Base-by-base conservation (phyloP, 2,888 invertebrate genomes). In the Epistrophella euchroma region DNA sequence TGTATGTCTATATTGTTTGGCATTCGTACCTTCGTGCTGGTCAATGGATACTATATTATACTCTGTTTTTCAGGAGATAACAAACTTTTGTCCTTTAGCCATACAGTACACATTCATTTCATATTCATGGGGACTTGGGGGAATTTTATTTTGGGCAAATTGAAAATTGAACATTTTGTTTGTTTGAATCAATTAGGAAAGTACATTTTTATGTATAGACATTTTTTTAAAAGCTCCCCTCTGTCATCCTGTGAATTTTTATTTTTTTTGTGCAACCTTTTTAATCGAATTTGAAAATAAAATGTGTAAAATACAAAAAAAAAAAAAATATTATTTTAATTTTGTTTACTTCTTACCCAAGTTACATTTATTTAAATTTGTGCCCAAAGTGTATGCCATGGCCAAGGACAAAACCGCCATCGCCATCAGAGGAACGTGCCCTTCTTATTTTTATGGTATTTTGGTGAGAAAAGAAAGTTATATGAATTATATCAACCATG, bases 401-500 rank as follows among this genome's bases (percentile, higher is more conserved):
- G 64, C 45, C 64, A 64, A 64, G 66, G 66, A 68, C 50, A 35
- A 32, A 47, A 15, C 10, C 1, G 2, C 9, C 28, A 28, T 28
- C 11, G n/a, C n/a, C n/a, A n/a, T n/a, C n/a, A 22, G 9, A 15
- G 35, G 6, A 19, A 68, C 50, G 47, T 50, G 35, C 22, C 22
- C 4, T 32, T 28, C 28, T 28, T 28, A 4, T 19, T 17, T 32
- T 22, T 2, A 0, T 50, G 2, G 13, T 22, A 13, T 9, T 3
- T 15, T 11, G 32, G 22, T 9, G 60, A 4, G 4, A 10, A 4
- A 9, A 19, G 25, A 64, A 64, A 64, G 19, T 66, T 66, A 15
- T 66, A 32, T 35, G 50, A 50, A 66, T 47, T 45, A 35, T 35
- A 50, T 50, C 15, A 35, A 50, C 50, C 50, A 22, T 68, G 35